Base-by-base conservation (phyloP, 2,113 vertebrate genomes). In the Carassius auratus region DNA sequence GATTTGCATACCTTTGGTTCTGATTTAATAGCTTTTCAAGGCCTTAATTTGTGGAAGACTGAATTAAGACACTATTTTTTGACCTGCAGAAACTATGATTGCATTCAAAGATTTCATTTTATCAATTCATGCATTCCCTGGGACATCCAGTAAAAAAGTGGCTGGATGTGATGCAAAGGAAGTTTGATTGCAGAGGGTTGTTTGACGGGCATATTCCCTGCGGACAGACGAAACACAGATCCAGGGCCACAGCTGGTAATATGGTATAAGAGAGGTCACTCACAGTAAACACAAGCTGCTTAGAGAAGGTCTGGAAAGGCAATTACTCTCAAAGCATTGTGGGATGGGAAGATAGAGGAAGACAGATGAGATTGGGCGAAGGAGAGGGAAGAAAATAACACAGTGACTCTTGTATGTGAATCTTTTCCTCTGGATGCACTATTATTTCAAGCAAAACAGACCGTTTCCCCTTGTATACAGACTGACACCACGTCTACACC, bases 171-270 rank as follows among this genome's bases (percentile, higher is more conserved):
- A 23, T 50, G 9, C 59, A 1, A 21, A n/a, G 73, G 61, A 78
- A 73, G 26, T 38, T 42, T 15, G 68, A 77, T 77, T 55, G 33
- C n/a, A 23, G 1, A 73, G 78, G 50, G 21, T 23, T 61, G 80
- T 52, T 71, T 87, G 71, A 81, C 21, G 15, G 78, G 87, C 73
- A 86, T 62, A 57, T 84, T 91, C 92, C 91, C 93, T 48, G 78
- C 85, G 90, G 92, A 91, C 90, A 90, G 92, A 93, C 92, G 91
- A 90, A 95, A 93, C 91, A 91, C 87, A 91, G 89, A 77, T 85
- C 91, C 90, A 90, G 89, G 87, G 90, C 84, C 75, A 86, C 95
- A 95, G 95, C 94, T 95, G 95, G 91, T 94, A 93, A 94, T 93
- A 93, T 93, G 92, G 92, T 92, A 38, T 38, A 42, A 86, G 92